A percentile compares a stretch with the other conserved stretches of the same genome.
Conservation (phyloP, 2,113 vertebrate species). For the Sterrhoptilus dennistouni region DNA sequence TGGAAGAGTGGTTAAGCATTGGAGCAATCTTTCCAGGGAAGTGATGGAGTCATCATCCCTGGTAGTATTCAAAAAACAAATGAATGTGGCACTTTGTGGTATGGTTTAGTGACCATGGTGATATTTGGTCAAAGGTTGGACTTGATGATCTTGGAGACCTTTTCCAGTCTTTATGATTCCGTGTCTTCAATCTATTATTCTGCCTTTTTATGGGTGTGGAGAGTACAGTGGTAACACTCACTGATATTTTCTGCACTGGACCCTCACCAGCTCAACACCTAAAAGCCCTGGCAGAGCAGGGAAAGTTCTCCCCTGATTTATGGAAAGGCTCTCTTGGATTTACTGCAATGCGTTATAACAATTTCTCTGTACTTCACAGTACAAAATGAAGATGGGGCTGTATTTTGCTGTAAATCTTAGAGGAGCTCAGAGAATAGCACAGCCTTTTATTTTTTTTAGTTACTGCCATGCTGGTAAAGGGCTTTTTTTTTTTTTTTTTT, state of each 20-base stretch:
- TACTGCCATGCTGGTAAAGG: neutral
- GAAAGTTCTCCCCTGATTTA: neutral
- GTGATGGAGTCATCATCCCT: neutral
- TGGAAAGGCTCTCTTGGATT: neutral
- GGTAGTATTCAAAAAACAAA: rapidly evolving
- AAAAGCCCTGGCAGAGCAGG: neutral
- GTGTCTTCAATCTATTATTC: neutral
- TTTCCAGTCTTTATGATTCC: neutral
- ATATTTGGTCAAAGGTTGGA: rapidly evolving
- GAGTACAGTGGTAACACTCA: neutral
- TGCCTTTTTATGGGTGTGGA: neutral
- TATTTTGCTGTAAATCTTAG: conserved; percentile 16
- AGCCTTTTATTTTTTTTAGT: conserved; percentile 15
- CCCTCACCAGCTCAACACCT: rapidly evolving
- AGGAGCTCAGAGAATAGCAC: neutral
- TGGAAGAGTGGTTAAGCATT: neutral
- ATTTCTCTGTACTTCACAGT: neutral
- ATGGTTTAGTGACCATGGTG: neutral
- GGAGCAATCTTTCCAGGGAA: neutral
- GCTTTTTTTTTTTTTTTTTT: neutral
- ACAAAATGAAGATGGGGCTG: neutral
- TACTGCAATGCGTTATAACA: neutral
- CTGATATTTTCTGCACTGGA: rapidly evolving
- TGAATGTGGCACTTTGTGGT: too few species aligned
- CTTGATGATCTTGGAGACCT: neutral